Base-by-base conservation (phyloP, 1,140 invertebrate species). In the Psilanteris sp. region DNA sequence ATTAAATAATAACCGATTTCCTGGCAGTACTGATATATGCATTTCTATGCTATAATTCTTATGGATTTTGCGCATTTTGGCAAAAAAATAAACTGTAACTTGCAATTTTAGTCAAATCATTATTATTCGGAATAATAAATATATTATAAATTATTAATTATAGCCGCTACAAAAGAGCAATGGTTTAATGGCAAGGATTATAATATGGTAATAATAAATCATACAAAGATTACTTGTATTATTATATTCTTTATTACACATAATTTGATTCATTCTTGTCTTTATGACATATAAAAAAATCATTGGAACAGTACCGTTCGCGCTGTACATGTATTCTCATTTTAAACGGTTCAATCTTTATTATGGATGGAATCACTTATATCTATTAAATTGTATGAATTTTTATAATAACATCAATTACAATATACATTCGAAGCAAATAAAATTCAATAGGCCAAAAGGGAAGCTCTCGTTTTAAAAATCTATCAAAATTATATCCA, bases 381-480 rank as follows among this genome's bases (percentile, higher is more conserved):
- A 54, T 29, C 39, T 29, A 27, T 54, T 22, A 20, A 5, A 26
- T 39, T 31, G 9, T 27, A 26, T 37, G 2, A 20, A 20, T 20
- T 54, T 37, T 27, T 16, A 27, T 13, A 11, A 27, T 39, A 54
- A 26, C 48, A 27, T 39, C 24, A 13, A 54, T 39, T 39, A 39
- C 41, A 44, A 44, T 39, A 29, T 29, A 39, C 18, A 15, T 54
- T 37, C 18, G 39, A 44, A 39, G 36, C 50, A 39, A 54, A 54
- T 34, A 7, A 44, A 61, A 31, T 6, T 36, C 41, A 3, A 59
- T 50, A 62, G 50, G 36, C 50, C 39, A 54, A 52, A 32, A 15
- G 6, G 37, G 46, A 77, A 72, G 67, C 74, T 77, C 54, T 52
- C 54, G 37, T 41, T 46, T 20, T 22, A 43, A 20, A 24, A 20